Conservation (phyloP, 2,113 vertebrate genomes). For the Melanerpes aurifrons region DNA sequence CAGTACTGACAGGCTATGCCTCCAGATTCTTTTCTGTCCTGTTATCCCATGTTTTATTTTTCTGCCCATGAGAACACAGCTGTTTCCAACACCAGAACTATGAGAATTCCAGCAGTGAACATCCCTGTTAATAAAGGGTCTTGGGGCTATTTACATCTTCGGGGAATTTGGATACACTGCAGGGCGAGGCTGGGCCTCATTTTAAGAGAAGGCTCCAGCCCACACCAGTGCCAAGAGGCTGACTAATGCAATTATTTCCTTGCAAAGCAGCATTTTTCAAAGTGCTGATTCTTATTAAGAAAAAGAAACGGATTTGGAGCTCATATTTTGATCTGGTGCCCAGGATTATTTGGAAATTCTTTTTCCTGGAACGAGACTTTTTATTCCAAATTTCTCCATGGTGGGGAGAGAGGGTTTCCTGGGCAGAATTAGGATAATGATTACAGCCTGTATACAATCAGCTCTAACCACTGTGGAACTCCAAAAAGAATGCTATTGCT, state of each 20-base stretch:
- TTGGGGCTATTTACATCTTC: conserved; percentile 23
- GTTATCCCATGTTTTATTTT: background rate
- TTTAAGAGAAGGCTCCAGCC: conserved; percentile 49
- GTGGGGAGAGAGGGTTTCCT: conserved; percentile 67
- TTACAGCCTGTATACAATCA: conserved; percentile 66
- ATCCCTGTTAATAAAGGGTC: background rate
- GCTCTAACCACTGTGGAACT: conserved; percentile 62
- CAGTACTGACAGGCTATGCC: background rate
- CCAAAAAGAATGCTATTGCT: conserved; percentile 59
- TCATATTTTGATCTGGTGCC: conserved; percentile 59
- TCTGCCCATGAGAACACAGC: background rate
- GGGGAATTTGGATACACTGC: background rate
- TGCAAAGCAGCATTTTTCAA: conserved; percentile 59
- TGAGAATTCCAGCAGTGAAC: background rate
- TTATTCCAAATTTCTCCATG: conserved; percentile 68
- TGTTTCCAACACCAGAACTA: background rate
- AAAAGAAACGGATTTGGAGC: conserved; percentile 68
- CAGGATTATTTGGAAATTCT: conserved; percentile 71
- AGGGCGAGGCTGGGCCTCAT: conserved; percentile 53
- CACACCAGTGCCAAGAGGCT: conserved; percentile 45
- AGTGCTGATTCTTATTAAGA: conserved; percentile 76
- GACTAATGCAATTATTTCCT: conserved; percentile 68
- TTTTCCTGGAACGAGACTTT: conserved; percentile 75
- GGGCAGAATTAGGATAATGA: conserved; percentile 71
- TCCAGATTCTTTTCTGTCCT: background rate